Evolutionary conservation across 2,113 vertebrate species (phyloP).

Genomic region (Coryphaenoides rupestris): DNA sequence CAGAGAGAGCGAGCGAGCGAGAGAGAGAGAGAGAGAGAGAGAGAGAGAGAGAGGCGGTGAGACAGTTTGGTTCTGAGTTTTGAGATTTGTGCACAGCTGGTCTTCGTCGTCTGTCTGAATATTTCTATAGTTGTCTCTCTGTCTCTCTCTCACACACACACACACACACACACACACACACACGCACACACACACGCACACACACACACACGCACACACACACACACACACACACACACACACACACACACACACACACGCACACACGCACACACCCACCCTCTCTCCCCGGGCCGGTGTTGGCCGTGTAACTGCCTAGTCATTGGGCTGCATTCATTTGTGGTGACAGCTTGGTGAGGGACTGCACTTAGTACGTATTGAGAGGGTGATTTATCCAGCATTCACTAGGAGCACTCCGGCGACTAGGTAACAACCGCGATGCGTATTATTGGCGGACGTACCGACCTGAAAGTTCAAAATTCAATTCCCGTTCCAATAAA

Average conservation of each 20-base stretch:
- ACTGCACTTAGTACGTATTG: constrained; percentile 52
- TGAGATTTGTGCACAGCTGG: too few species aligned
- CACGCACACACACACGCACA: not conserved
- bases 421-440: constrained; percentile 10
- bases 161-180: constrained; percentile 3
- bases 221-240: constrained; percentile 6
- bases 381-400: constrained; percentile 44
- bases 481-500: too few species aligned
- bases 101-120: too few species aligned
- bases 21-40: too few species aligned
- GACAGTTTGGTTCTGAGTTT: too few species aligned
- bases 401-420: constrained; percentile 29
- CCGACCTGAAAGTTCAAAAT: too few species aligned
- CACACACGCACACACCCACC: too few species aligned
- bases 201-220: not conserved
- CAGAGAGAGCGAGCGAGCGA: too few species aligned
- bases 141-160: constrained; percentile 17
- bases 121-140: too few species aligned
- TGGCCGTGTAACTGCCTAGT: constrained; percentile 27
- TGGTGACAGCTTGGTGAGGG: constrained; percentile 47
- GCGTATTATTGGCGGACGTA: too few species aligned
- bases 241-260: not conserved
- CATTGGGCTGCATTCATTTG: constrained; percentile 49
- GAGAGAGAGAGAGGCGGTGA: too few species aligned
- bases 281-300: constrained; percentile 3